A percentile compares a stretch with the other conserved stretches of the same genome.
phyloP scores from a whole-genome alignment of 2,113 vertebrate genomes.

The Oncorhynchus clarkii region DNA sequence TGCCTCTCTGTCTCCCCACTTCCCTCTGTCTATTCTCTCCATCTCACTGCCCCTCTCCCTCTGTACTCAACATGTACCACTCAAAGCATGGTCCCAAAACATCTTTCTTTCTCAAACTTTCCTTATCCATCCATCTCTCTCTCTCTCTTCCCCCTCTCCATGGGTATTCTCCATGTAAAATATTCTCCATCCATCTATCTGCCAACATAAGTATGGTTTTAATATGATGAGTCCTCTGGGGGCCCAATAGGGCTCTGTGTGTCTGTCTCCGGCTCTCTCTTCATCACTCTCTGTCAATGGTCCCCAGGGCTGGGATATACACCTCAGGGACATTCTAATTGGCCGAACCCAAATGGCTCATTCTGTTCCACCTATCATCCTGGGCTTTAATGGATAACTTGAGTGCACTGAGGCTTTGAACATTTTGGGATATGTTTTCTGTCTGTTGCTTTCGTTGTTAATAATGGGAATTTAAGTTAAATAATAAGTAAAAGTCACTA shows the following conservation, averaged over 20 bases:
- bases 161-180: conserved; percentile 19
- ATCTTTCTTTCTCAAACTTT: conserved; percentile 6
- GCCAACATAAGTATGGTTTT: conserved; percentile 30
- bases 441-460: neutral
- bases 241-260: conserved; percentile 23
- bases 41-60: neutral
- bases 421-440: neutral
- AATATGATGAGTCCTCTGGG: conserved; percentile 48
- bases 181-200: conserved; percentile 38
- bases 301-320: conserved; percentile 40
- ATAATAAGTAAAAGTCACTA: neutral
- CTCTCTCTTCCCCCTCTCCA: neutral
- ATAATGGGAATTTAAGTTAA: neutral
- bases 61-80: neutral
- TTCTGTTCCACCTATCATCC: conserved; percentile 1
- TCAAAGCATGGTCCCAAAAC: too few species aligned
- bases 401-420: neutral
- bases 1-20: conserved; percentile 19
- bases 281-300: conserved; percentile 51
- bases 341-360: conserved; percentile 18
- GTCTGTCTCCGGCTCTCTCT: conserved; percentile 30
- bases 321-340: conserved; percentile 42
- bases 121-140: neutral
- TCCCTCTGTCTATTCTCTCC: neutral
- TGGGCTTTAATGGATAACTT: neutral